Conservation (phyloP, 1,140 invertebrate species). For the Archivesica marissinica region DNA sequence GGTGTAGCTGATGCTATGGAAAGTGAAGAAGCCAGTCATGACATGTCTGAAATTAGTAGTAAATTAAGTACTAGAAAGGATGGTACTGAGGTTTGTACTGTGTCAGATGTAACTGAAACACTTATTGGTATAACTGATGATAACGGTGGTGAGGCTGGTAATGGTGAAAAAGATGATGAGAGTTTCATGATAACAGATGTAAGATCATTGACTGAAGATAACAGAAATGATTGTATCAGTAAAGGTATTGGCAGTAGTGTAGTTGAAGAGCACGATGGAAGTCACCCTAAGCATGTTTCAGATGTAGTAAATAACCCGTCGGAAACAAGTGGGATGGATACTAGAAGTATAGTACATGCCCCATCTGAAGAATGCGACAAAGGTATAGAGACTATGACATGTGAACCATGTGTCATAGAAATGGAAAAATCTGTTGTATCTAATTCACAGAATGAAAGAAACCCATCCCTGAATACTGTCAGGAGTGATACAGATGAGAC, state of each 20-base stretch:
- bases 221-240: neutral
- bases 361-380: neutral
- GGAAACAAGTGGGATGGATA: neutral
- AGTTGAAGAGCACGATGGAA: neutral
- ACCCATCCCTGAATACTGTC: conserved; percentile 1
- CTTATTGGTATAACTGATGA: too few relatives aligned
- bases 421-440: neutral
- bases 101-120: too few relatives aligned
- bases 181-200: conserved; percentile 47
- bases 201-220: conserved; percentile 19
- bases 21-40: too few relatives aligned
- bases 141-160: neutral
- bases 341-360: too few relatives aligned
- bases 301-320: neutral
- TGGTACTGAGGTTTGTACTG: too few relatives aligned
- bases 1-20: too few relatives aligned
- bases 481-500: neutral
- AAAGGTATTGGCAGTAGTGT: neutral
- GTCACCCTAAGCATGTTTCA: neutral
- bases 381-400: neutral
- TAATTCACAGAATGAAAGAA: neutral
- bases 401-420: too few relatives aligned
- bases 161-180: neutral
- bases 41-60: too few relatives aligned
- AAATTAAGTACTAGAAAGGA: too few relatives aligned